Percentiles rank a stretch among this genome's conserved stretches.
These are phyloP conservation scores for Cybosia mesomella DNA, from an alignment of 2,888 invertebrate genomes.

Conservation along the genomic window DNA sequence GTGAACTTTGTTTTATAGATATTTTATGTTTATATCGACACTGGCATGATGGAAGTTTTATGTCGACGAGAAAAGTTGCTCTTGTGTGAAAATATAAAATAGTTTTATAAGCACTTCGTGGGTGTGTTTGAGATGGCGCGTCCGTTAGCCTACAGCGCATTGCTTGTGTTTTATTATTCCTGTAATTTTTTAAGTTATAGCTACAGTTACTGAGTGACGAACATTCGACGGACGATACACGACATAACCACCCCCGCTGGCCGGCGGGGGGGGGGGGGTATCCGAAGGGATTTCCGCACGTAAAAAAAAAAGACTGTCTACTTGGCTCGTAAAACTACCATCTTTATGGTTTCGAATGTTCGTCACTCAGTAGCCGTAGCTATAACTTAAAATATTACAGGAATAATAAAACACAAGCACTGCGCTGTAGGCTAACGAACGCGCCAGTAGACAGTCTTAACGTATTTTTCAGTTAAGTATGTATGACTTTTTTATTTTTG, in stretches of 20 bases:
- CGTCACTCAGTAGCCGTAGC: no score
- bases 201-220: not conserved
- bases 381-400: not conserved
- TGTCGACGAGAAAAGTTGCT: constrained; percentile 17
- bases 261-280: no score
- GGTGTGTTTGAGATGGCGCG: not conserved
- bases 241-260: no score
- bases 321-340: no score
- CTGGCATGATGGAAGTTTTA: constrained; percentile 22
- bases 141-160: not conserved
- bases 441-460: no score
- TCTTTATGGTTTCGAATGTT: no score
- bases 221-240: no score
- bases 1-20: constrained; percentile 20
- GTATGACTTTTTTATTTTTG: no score
- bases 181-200: not conserved
- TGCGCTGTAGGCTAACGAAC: not conserved
- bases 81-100: constrained; percentile 16
- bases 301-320: no score
- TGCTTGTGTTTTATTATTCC: not conserved
- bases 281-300: no score
- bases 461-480: no score
- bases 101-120: constrained; percentile 5
- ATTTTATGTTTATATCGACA: constrained; percentile 21
- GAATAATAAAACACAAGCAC: not conserved